Evolutionary conservation across 2,797 vertebrate genomes (phyloP), one percentile per base, ranked within the genome.

Genomic region (Sorex maritimensis): DNA sequence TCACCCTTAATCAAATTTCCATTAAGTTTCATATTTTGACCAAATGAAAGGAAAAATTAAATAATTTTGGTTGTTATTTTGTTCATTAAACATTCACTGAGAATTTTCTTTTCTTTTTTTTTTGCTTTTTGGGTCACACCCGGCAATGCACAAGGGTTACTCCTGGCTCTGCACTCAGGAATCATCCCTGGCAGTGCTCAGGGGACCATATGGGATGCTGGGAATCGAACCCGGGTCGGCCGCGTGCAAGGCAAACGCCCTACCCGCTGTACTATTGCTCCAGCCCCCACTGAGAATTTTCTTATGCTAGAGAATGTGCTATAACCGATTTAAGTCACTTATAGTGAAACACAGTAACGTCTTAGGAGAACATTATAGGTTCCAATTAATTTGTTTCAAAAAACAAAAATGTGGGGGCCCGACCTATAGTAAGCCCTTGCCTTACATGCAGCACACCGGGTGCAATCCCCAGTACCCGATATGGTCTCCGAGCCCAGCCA

Each of bases 11-110:
- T 78, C 72, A 85, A 17, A 71, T 46, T 88, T 92, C 61, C 73
- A 82, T 44, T 19, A 90, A 2, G 73, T 90, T 92, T 93, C 24
- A 89, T 9, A 91, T 88, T 21, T 34, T 69, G 58, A 19, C 10
- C 52, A 91, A 41, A 71, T 74, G 19, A 78, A 92, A 81, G 44
- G 61, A n/a, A 71, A 83, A 71, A 75, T 24, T 78, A 52, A 79
- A 44, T 94, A 84, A 67, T 86, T 74, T 85, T 41, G 63, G 34
- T 72, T 77, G 49, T 52, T 14, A 52, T 52, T 52, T 52, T 52
- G 10, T 55, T 89, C 30, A 89, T 79, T 68, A 92, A 83, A 93
- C 69, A 88, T 44, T 52, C 61, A 92, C 30, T 61, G n/a, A 96
- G 24, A 75, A 92, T 69, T 41, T 95, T 34, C 2, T 34, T 34